These are phyloP conservation scores for Daktulosphaira vitifoliae DNA, from an alignment of 1,140 invertebrate species.

Conservation along the genomic window DNA sequence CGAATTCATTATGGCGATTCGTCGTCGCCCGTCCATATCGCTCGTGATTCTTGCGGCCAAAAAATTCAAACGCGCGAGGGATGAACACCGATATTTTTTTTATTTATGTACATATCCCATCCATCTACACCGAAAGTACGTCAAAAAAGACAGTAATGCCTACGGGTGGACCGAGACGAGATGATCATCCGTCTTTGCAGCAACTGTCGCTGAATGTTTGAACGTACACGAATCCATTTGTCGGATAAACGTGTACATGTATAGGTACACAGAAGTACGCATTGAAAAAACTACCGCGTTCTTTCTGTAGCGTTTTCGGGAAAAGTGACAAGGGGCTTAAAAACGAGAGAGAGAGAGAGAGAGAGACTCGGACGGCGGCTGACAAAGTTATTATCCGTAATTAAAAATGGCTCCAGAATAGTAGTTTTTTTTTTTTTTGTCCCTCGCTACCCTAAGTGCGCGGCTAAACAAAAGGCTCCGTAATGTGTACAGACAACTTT, in stretches of 20 bases:
- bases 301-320: conserved; percentile 9
- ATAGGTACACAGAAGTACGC: neutral
- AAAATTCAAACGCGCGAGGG: too few relatives aligned
- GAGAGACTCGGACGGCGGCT: conserved; percentile 1
- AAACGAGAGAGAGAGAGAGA: neutral
- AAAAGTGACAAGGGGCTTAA: conserved; percentile 19
- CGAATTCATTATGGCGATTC: conserved; percentile 33
- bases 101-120: too few relatives aligned
- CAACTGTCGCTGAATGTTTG: conserved; percentile 24
- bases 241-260: neutral
- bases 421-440: neutral
- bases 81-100: too few relatives aligned
- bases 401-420: conserved; percentile 18
- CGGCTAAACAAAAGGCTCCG: neutral
- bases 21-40: neutral
- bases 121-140: too few relatives aligned
- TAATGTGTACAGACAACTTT: neutral
- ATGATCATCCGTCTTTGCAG: conserved; percentile 22
- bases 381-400: conserved; percentile 22
- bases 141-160: too few relatives aligned
- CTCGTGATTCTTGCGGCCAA: conserved; percentile 5
- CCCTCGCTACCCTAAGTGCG: too few relatives aligned
- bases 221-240: conserved; percentile 33
- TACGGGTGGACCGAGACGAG: neutral
- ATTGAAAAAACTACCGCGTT: conserved; percentile 8